These are phyloP conservation scores for Rhopalosiphum nymphaeae DNA, from an alignment of 2,888 invertebrate species.

Conservation along the genomic window DNA sequence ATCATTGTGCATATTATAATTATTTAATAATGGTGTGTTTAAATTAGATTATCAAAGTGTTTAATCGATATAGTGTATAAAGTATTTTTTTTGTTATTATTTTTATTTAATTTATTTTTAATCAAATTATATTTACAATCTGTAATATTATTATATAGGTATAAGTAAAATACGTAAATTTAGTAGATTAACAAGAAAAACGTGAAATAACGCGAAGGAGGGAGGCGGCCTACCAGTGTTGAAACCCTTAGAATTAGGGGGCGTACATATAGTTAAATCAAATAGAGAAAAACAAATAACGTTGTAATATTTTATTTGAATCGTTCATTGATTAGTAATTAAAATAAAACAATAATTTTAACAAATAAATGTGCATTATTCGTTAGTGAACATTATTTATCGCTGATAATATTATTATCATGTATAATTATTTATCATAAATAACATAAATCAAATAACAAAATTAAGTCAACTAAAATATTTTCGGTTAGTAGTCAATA, in stretches of 20 bases:
- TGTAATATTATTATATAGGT: too few relatives aligned
- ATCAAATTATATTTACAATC: too few relatives aligned
- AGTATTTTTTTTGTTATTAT: too few relatives aligned
- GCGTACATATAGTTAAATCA: neutral
- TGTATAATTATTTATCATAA: neutral
- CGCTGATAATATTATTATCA: neutral
- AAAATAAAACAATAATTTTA: neutral
- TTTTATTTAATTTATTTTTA: too few relatives aligned
- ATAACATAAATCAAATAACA: neutral
- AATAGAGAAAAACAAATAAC: neutral
- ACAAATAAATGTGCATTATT: too few relatives aligned
- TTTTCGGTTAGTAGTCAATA: neutral
- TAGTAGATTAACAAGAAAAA: too few relatives aligned
- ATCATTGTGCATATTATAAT: neutral
- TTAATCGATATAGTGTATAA: neutral
- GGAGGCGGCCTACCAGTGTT: too few relatives aligned
- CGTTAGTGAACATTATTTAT: neutral
- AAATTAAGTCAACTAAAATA: neutral
- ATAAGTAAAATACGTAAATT: too few relatives aligned
- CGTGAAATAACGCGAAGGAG: too few relatives aligned
- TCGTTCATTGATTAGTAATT: neutral
- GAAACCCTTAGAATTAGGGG: too few relatives aligned
- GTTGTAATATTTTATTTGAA: neutral
- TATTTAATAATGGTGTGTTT: neutral
- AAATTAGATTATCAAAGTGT: neutral